These are phyloP conservation scores for Caiman crocodilus DNA, from an alignment of 2,797 vertebrate genomes.

Conservation along the genomic window DNA sequence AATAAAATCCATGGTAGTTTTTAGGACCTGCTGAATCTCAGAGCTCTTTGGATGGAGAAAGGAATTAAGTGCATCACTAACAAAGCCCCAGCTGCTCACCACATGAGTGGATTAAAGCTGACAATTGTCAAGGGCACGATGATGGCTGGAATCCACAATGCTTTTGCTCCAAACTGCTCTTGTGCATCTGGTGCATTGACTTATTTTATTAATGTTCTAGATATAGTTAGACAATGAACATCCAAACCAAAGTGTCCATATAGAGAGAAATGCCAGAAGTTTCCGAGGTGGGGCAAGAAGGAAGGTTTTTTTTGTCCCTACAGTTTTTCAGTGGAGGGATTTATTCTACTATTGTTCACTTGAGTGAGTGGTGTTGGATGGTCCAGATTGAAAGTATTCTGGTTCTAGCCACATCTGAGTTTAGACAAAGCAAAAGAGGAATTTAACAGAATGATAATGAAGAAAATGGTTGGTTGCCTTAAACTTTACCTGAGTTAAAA, in stretches of 20 bases:
- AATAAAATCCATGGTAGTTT: slow-evolving; percentile 40
- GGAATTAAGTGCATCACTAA: slow-evolving; percentile 2
- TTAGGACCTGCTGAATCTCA: slow-evolving; percentile 49
- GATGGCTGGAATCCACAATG: background rate
- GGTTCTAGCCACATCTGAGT: background rate
- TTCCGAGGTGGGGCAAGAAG: background rate
- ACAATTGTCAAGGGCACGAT: background rate
- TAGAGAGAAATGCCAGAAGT: background rate
- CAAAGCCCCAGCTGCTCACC: slow-evolving; percentile 49
- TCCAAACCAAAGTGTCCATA: accelerated
- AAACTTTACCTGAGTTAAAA: slow-evolving; percentile 15
- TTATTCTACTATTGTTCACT: background rate
- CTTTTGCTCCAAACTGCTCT: background rate
- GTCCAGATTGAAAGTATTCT: background rate
- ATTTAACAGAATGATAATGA: slow-evolving; percentile 6
- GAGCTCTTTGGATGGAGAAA: slow-evolving; percentile 4
- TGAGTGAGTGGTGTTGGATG: background rate
- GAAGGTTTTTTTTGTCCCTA: background rate
- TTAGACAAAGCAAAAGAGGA: slow-evolving; percentile 22
- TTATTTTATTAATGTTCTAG: background rate
- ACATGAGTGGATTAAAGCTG: slow-evolving; percentile 35
- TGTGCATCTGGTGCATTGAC: background rate
- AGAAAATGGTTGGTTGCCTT: background rate
- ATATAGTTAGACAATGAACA: background rate
- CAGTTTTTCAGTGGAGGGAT: background rate